phyloP scores from a whole-genome alignment of 2,797 vertebrate genomes.

The Sebastes taczanowskii region DNA sequence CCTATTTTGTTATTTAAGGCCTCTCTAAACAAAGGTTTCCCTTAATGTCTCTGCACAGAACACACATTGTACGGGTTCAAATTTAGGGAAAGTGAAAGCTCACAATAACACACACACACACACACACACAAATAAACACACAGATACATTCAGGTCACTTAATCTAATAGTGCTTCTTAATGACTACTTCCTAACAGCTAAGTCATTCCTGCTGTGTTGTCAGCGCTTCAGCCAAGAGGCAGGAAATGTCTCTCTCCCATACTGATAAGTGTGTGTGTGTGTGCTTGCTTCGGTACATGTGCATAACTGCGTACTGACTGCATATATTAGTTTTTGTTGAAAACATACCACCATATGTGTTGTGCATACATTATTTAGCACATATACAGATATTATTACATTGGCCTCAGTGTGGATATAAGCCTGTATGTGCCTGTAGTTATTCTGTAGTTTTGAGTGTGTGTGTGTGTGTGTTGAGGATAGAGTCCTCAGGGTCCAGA shows the following conservation, averaged over 20 bases:
- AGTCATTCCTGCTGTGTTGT: slow-evolving; percentile 52
- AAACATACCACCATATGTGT: not conserved
- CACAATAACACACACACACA: slow-evolving; percentile 2
- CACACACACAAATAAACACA: slow-evolving; percentile 1
- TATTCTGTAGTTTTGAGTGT: not conserved
- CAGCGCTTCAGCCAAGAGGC: slow-evolving; percentile 28
- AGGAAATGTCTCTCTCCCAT: slow-evolving; percentile 22
- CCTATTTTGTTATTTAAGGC: slow-evolving; percentile 37
- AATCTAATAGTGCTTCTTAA: slow-evolving; percentile 65
- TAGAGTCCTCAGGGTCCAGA: not conserved
- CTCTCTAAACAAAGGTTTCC: slow-evolving; percentile 43
- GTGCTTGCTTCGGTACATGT: not conserved
- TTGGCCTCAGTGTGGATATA: not conserved
- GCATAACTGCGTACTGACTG: not conserved
- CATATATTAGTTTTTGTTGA: not conserved
- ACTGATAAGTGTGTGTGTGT: not conserved
- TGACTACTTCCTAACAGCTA: slow-evolving; percentile 54
- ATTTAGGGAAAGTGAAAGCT: slow-evolving; percentile 39
- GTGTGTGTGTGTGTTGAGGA: not conserved
- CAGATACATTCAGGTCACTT: slow-evolving; percentile 42
- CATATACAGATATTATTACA: not conserved
- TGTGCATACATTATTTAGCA: not conserved
- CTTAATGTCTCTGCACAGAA: slow-evolving; percentile 34
- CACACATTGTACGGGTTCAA: slow-evolving; percentile 34
- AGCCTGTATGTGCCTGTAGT: not conserved